Percentiles rank a stretch among this genome's conserved stretches.
phyloP scores from a whole-genome alignment of 2,888 invertebrate genomes.

The Notocelia uddmanniana region DNA sequence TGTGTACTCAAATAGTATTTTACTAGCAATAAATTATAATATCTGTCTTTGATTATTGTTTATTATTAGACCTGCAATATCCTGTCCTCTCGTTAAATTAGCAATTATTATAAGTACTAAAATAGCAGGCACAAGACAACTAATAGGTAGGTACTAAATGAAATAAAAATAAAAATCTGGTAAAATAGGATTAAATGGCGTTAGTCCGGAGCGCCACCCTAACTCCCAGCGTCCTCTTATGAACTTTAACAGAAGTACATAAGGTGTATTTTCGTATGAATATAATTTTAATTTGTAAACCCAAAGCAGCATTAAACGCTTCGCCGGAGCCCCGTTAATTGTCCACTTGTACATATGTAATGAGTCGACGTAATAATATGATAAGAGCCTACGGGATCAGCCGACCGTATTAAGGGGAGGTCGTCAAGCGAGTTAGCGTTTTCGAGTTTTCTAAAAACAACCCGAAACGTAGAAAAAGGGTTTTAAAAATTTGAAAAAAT shows the following conservation, averaged over 20 bases:
- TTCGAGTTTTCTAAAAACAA: too few species aligned
- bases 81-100: neutral
- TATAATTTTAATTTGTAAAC: conserved; percentile 11
- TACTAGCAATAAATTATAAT: too few species aligned
- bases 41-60: too few species aligned
- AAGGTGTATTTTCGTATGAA: conserved; percentile 8
- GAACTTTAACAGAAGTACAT: neutral
- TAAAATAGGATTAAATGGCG: neutral
- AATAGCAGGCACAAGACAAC: neutral
- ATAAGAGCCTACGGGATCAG: conserved; percentile 7
- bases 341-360: conserved; percentile 33
- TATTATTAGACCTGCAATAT: too few species aligned
- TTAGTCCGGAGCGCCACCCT: neutral
- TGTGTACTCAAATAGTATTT: too few species aligned
- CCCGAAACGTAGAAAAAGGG: too few species aligned
- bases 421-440: too few species aligned
- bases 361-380: conserved; percentile 21
- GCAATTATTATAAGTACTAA: neutral
- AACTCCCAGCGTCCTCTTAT: neutral
- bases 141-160: too few species aligned
- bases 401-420: conserved; percentile 6
- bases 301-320: conserved; percentile 14
- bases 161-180: neutral
- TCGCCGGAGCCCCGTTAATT: conserved; percentile 26
- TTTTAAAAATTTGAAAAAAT: too few species aligned